Conservation (phyloP, 2,888 invertebrate genomes). For the Oscheius sp. region DNA sequence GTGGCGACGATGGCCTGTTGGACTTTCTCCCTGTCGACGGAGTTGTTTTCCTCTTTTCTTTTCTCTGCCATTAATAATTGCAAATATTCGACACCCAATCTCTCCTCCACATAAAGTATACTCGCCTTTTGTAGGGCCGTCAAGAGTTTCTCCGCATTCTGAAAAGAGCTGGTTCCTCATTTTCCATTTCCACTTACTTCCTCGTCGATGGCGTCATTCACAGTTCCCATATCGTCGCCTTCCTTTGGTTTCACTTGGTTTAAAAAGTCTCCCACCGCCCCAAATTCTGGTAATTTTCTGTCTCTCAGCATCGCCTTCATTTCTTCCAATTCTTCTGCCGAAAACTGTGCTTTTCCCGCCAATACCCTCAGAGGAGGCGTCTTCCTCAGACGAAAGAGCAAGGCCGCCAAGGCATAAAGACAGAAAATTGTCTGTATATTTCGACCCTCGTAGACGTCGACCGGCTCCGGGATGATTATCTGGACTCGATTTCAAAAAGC, state of each 20-base stretch:
- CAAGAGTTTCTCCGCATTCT: conserved; percentile 44
- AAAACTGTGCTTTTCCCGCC: conserved; percentile 83
- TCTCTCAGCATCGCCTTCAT: conserved; percentile 63
- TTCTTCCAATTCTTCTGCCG: conserved; percentile 71
- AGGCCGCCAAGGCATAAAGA: conserved; percentile 81
- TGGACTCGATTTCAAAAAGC: conserved; percentile 71
- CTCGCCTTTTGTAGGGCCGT: conserved; percentile 51
- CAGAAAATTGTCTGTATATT: conserved; percentile 83
- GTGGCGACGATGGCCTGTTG: conserved; percentile 48
- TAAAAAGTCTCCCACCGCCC: conserved; percentile 55
- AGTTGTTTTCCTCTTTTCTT: conserved; percentile 35
- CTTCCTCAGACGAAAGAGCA: conserved; percentile 73
- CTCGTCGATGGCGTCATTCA: conserved; percentile 48
- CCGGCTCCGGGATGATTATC: conserved; percentile 86
- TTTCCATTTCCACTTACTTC: conserved; percentile 30
- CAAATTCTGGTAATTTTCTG: conserved; percentile 61
- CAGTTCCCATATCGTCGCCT: conserved; percentile 56
- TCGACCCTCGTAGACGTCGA: conserved; percentile 85
- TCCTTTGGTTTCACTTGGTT: conserved; percentile 80
- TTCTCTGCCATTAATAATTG: conserved; percentile 32
- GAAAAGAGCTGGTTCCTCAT: conserved; percentile 6
- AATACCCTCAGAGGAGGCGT: conserved; percentile 83
- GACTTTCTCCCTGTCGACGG: conserved; percentile 43
- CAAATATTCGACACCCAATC: conserved; percentile 44
- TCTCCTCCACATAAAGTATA: conserved; percentile 55